These are phyloP conservation scores for Drosophila leonis DNA, from an alignment of 2,888 invertebrate species.

Conservation along the genomic window DNA sequence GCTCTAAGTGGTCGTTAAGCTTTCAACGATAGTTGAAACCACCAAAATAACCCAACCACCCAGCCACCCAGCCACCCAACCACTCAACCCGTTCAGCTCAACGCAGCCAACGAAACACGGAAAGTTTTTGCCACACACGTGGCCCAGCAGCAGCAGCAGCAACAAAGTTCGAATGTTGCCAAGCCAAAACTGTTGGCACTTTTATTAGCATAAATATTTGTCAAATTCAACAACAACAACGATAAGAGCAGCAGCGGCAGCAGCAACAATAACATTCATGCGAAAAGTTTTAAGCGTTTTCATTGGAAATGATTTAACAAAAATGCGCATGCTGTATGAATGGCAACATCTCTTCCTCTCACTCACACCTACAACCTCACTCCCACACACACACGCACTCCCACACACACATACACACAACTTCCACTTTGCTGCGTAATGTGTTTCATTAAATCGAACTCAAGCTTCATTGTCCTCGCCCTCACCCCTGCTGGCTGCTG, in stretches of 20 bases:
- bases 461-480: constrained; percentile 21
- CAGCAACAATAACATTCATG: constrained; percentile 68
- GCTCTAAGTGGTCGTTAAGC: constrained; percentile 64
- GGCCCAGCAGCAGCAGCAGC: constrained; percentile 7
- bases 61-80: no score
- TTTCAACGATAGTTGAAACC: constrained; percentile 54
- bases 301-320: constrained; percentile 77
- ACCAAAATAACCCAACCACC: background rate
- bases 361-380: constrained; percentile 45
- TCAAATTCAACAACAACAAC: constrained; percentile 60
- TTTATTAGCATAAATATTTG: constrained; percentile 80
- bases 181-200: constrained; percentile 57
- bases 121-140: constrained; percentile 53
- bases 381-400: background rate
- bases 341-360: constrained; percentile 37
- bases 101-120: constrained; percentile 11
- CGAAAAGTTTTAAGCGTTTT: constrained; percentile 75
- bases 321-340: constrained; percentile 38
- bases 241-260: constrained; percentile 23
- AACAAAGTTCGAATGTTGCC: constrained; percentile 52
- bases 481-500: constrained; percentile 3
- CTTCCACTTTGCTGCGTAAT: constrained; percentile 34
- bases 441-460: constrained; percentile 73
- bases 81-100: constrained; percentile 2
- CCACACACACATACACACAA: background rate